Evolutionary conservation across 2,113 vertebrate species (phyloP).

Genomic region (Benitochromis conjunctus): DNA sequence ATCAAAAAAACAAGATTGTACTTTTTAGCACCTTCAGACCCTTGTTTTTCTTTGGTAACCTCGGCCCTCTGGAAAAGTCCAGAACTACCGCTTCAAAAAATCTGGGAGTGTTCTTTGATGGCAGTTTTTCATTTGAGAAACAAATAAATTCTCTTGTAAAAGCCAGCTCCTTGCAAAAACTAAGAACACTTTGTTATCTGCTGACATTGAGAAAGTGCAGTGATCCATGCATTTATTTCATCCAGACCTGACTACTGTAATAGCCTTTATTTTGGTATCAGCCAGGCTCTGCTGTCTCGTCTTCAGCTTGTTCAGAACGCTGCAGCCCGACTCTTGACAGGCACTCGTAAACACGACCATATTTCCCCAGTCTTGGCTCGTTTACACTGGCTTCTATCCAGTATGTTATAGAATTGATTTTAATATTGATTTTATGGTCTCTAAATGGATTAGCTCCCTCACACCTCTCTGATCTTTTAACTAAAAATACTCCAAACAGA

Average conservation of each 20-base stretch:
- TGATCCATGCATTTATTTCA: not conserved
- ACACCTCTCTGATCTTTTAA: not conserved
- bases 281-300: not conserved
- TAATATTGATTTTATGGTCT: not conserved
- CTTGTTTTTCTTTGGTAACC: not conserved
- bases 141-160: not conserved
- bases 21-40: not conserved
- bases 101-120: not conserved
- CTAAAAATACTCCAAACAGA: not conserved
- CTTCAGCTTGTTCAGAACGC: not conserved
- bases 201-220: not conserved
- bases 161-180: not conserved
- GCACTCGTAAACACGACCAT: not conserved
- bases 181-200: not conserved
- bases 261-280: not conserved
- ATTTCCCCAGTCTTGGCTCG: not conserved
- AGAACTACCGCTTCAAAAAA: not conserved
- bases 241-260: not conserved
- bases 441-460: not conserved
- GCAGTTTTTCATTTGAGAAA: not conserved
- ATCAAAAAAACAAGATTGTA: not conserved
- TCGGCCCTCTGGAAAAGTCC: not conserved
- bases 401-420: not conserved
- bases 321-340: not conserved
- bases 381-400: too few relatives aligned